phyloP scores from a whole-genome alignment of 2,113 vertebrate genomes.

The Callithrix jacchus region DNA sequence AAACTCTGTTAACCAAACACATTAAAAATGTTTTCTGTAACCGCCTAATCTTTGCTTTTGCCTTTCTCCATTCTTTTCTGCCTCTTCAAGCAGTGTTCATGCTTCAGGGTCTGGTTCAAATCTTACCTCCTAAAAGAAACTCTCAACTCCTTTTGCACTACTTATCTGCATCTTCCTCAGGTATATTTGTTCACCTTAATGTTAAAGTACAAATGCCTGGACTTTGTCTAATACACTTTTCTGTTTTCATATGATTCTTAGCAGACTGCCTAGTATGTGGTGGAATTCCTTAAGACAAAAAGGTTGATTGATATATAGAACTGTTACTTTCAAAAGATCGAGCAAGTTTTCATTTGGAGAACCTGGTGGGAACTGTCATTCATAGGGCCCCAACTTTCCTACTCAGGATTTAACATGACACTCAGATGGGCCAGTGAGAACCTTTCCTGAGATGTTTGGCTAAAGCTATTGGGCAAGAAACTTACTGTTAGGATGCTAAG shows the following conservation, averaged over 20 bases:
- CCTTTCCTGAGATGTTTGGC: neutral
- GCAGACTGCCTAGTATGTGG: neutral
- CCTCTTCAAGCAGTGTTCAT: neutral
- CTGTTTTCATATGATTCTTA: neutral
- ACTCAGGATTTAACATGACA: neutral
- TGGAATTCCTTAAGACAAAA: neutral
- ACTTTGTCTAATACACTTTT: neutral
- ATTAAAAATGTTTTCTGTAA: neutral
- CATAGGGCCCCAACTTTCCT: neutral
- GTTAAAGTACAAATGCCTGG: neutral
- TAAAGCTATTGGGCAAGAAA: neutral
- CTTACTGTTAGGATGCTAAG: neutral
- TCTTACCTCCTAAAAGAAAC: accelerated
- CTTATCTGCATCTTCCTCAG: neutral
- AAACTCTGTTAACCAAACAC: neutral
- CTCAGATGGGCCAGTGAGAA: neutral
- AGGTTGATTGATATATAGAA: neutral
- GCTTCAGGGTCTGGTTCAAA: conserved; percentile 2
- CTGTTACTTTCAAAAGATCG: neutral
- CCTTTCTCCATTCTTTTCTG: neutral
- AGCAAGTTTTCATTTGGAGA: neutral
- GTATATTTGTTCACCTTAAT: neutral
- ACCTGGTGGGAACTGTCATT: neutral
- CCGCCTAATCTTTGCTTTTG: neutral
- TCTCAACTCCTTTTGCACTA: neutral